Conservation (phyloP, 2,113 vertebrate species). For the Eptatretus burgeri region DNA sequence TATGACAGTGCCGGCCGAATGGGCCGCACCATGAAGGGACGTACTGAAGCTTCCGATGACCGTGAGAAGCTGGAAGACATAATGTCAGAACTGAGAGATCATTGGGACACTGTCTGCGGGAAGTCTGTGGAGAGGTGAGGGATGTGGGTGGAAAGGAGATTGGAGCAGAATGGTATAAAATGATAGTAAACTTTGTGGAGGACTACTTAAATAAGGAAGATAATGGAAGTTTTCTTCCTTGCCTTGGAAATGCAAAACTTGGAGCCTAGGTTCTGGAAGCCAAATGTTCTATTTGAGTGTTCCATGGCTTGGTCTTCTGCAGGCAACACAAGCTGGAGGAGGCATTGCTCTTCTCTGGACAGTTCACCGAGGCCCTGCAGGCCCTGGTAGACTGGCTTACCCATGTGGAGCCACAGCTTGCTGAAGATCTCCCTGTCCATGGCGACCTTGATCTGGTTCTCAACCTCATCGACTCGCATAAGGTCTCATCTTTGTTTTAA, state of each 20-base stretch:
- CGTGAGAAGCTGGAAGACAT: conserved; percentile 60
- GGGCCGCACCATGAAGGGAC: conserved; percentile 63
- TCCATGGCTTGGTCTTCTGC: neutral
- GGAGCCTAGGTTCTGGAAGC: too few species aligned
- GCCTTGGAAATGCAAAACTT: too few species aligned
- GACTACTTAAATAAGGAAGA: too few species aligned
- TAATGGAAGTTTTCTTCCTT: too few species aligned
- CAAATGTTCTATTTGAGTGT: too few species aligned
- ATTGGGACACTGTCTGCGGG: conserved; percentile 93
- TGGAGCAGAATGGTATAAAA: too few species aligned
- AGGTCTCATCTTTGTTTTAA: conserved; percentile 20
- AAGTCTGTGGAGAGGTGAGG: conserved; percentile 87
- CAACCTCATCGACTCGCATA: conserved; percentile 91
- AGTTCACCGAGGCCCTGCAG: conserved; percentile 85
- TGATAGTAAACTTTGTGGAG: too few species aligned
- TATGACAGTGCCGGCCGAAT: conserved; percentile 85
- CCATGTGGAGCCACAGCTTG: conserved; percentile 70
- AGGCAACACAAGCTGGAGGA: conserved; percentile 97
- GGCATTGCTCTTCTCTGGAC: conserved; percentile 80
- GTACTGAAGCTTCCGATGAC: conserved; percentile 48
- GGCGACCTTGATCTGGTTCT: conserved; percentile 86
- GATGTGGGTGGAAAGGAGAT: neutral
- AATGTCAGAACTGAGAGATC: conserved; percentile 72
- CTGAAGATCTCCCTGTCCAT: conserved; percentile 72
- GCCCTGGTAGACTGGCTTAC: conserved; percentile 90